Evolutionary conservation across 2,888 invertebrate species (phyloP), one percentile per base, ranked within the genome.

Genomic region (Laothoe populi): DNA sequence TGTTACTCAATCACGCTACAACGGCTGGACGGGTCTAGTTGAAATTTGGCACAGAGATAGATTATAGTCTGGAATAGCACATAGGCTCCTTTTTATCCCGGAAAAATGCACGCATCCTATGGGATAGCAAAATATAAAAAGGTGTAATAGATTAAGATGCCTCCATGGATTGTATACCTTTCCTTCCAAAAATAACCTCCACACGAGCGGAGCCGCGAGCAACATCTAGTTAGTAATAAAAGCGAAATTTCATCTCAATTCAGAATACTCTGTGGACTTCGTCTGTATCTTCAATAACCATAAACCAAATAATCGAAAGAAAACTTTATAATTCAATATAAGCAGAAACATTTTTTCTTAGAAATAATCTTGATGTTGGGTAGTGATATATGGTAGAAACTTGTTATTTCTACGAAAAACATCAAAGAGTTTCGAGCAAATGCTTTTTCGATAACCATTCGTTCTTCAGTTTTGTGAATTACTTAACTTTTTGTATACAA

Each of bases 371-470:
- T 35, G 35, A 35, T 26, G 53, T 21, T 31, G 19, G 19, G 26
- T 35, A 31, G 19, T 59, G 45, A 45, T 59, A 44, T 59, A 59
- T 45, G 44, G 19, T 45, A 44, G 24, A 59, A 45, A 59, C 26
- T 59, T 59, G 31, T 42, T 59, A 45, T 44, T 59, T 21, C 31
- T 10, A 31, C 26, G 44, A 59, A 59, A 26, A 59, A 45, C 45
- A 59, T 59, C 45, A 59, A 59, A 45, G 44, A 59, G 26, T 59
- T 59, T 59, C 59, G 4, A 31, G 59, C 26, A 16, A 59, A 59
- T 45, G 26, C 4, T 59, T 58, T 35, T 53, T 53, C 53, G 10
- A 53, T 35, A 35, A 19, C 35, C 31, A 53, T 53, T 35, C 35
- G 53, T 35, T 19, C 53, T 53, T 35, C 53, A 53, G 35, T 35